Conservation (phyloP, 2,113 vertebrate species). For the Pleuronectes platessa region DNA sequence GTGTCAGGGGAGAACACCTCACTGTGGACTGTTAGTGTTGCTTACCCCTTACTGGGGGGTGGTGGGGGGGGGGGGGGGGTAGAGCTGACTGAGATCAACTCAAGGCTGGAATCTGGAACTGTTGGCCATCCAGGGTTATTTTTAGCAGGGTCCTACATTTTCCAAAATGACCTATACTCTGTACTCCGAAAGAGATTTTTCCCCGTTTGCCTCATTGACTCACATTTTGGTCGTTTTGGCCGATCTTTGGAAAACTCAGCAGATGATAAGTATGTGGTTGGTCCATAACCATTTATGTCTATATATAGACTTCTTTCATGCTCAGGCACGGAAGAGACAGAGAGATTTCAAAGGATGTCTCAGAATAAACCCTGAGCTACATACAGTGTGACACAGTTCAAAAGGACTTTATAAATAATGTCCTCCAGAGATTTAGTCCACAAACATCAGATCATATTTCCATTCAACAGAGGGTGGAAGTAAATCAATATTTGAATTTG, state of each 20-base stretch:
- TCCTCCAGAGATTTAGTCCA: too few species aligned
- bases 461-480: too few species aligned
- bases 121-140: neutral
- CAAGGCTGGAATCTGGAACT: conserved; percentile 10
- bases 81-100: neutral
- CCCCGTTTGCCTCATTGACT: neutral
- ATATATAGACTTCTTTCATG: neutral
- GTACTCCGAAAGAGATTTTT: too few species aligned
- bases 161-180: neutral
- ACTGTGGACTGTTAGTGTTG: conserved; percentile 7
- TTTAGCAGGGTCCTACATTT: neutral
- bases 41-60: conserved; percentile 1
- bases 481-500: too few species aligned
- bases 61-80: neutral
- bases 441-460: too few species aligned
- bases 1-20: conserved; percentile 21
- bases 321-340: neutral
- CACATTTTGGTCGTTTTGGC: neutral
- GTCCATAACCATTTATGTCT: neutral
- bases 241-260: neutral
- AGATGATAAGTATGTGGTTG: neutral
- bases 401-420: too few species aligned
- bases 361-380: neutral
- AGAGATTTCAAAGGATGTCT: neutral
- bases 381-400: too few species aligned